Conservation (phyloP, 2,888 invertebrate genomes). For the Lepidochrysops patricia region DNA sequence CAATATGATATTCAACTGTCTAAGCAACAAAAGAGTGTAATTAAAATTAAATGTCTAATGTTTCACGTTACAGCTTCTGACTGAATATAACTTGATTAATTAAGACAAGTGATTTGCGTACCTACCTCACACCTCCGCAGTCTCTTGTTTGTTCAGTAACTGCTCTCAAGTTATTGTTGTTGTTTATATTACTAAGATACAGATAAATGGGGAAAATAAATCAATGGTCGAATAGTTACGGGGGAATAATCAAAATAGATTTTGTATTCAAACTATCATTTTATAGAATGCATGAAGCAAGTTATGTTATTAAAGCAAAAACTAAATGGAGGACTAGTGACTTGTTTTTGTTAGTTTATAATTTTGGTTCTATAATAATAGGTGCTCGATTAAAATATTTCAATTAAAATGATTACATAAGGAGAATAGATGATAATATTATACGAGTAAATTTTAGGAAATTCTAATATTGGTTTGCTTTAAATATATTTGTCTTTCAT, state of each 20-base stretch:
- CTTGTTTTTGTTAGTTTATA: too few species aligned
- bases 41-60: background rate
- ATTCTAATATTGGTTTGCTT: background rate
- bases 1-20: background rate
- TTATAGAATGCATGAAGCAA: too few species aligned
- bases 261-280: too few species aligned
- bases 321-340: too few species aligned
- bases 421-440: too few species aligned
- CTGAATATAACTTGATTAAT: constrained; percentile 27
- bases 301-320: too few species aligned
- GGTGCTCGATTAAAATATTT: too few species aligned
- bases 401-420: too few species aligned
- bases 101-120: constrained; percentile 25
- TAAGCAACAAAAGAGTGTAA: background rate
- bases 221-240: background rate
- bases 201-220: background rate
- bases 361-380: too few species aligned
- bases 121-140: constrained; percentile 9
- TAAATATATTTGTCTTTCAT: background rate
- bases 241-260: too few species aligned
- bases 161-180: background rate
- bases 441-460: too few species aligned
- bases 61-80: background rate
- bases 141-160: background rate
- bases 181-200: background rate